Evolutionary conservation across 2,113 vertebrate genomes (phyloP).

Genomic region (Orientallactaga bullata): DNA sequence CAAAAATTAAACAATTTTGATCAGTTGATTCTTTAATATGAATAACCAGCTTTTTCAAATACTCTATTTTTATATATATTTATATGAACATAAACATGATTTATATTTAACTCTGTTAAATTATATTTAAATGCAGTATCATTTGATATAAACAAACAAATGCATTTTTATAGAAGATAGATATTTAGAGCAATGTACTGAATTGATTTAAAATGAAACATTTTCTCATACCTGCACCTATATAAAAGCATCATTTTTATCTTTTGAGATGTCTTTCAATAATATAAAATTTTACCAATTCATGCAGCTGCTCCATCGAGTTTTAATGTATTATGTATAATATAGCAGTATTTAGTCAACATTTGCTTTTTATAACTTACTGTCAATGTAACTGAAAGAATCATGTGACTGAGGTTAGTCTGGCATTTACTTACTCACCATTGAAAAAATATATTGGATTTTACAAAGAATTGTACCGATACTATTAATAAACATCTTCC

Average conservation of each 20-base stretch:
- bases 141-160: constrained; percentile 59
- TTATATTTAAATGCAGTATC: constrained; percentile 76
- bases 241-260: constrained; percentile 32
- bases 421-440: constrained; percentile 57
- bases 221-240: constrained; percentile 37
- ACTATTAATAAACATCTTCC: constrained; percentile 73
- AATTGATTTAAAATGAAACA: constrained; percentile 67
- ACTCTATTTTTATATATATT: constrained; percentile 84
- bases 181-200: constrained; percentile 43
- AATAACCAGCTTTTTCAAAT: constrained; percentile 73
- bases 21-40: constrained; percentile 73
- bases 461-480: constrained; percentile 62
- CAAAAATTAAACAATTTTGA: constrained; percentile 74
- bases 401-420: neutral
- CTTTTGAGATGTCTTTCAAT: constrained; percentile 29
- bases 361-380: constrained; percentile 6
- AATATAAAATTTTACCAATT: neutral
- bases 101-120: constrained; percentile 80
- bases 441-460: constrained; percentile 37
- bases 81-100: constrained; percentile 80
- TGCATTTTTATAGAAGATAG: constrained; percentile 39
- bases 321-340: neutral
- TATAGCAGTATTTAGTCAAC: neutral
- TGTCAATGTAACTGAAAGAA: neutral
- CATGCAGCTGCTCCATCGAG: neutral